Conservation (phyloP, 2,888 invertebrate genomes). For the Dermolepida albohirtum region DNA sequence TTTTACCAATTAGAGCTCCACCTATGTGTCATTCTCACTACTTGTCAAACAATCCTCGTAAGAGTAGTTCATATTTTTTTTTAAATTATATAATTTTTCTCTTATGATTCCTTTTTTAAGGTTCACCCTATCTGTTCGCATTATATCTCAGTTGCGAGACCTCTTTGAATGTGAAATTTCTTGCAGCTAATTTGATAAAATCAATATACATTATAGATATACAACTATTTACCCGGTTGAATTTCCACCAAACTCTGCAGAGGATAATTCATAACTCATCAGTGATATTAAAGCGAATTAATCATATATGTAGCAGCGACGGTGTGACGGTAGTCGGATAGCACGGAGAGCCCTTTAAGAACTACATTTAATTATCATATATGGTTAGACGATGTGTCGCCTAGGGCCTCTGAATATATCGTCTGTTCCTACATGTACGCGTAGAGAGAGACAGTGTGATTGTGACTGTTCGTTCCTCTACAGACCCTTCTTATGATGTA, state of each 20-base stretch:
- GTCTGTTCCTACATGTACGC: conserved; percentile 3
- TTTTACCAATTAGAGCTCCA: no score
- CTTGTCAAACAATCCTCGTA: no score
- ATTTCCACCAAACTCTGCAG: neutral
- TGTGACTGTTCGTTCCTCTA: conserved; percentile 8
- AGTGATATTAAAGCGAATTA: conserved; percentile 22
- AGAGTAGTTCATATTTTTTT: no score
- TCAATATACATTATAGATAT: neutral
- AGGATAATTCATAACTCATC: conserved; percentile 2
- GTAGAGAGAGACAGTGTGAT: no score
- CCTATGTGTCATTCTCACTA: no score
- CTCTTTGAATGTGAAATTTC: no score
- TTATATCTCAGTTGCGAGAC: no score
- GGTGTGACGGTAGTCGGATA: no score
- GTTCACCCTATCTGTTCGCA: no score
- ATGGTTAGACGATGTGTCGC: conserved; percentile 27
- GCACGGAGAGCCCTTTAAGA: neutral
- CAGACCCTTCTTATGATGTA: neutral
- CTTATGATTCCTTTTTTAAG: no score
- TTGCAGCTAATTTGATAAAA: no score
- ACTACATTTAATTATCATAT: conserved; percentile 29
- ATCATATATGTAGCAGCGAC: conserved; percentile 15
- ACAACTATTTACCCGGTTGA: neutral
- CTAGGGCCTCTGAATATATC: conserved; percentile 10
- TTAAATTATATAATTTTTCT: no score